These are phyloP conservation scores for Porites australiensis DNA, from an alignment of 64 coral and sea anemone species.

Conservation along the genomic window DNA sequence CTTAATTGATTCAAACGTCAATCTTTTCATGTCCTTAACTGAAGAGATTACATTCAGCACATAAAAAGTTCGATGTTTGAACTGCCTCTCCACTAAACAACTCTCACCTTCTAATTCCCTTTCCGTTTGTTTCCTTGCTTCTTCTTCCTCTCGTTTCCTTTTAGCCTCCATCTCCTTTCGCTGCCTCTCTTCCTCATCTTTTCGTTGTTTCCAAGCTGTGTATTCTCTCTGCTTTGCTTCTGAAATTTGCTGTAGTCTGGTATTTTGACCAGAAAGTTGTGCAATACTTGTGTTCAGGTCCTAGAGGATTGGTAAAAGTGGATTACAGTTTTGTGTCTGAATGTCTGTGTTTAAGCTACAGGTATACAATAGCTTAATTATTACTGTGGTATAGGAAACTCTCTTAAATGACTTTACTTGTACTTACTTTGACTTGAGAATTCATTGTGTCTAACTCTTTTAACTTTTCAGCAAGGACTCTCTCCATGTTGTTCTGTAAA, in stretches of 20 bases:
- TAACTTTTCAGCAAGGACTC: slow-evolving; percentile 73
- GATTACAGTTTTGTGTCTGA: too few relatives aligned
- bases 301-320: slow-evolving; percentile 11
- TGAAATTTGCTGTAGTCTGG: slow-evolving; percentile 80
- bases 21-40: too few relatives aligned
- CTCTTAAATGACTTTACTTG: too few relatives aligned
- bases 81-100: neutral
- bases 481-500: slow-evolving; percentile 77
- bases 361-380: too few relatives aligned
- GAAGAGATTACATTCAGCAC: too few relatives aligned
- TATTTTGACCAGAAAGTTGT: slow-evolving; percentile 84
- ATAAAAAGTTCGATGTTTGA: too few relatives aligned
- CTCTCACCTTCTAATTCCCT: slow-evolving; percentile 89
- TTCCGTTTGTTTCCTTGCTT: slow-evolving; percentile 90
- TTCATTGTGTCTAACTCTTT: slow-evolving; percentile 87
- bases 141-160: slow-evolving; percentile 89
- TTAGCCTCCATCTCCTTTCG: slow-evolving; percentile 74
- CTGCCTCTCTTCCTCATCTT: slow-evolving; percentile 87
- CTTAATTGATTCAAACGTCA: too few relatives aligned
- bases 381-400: too few relatives aligned
- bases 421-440: slow-evolving; percentile 73
- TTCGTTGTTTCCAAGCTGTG: slow-evolving; percentile 79
- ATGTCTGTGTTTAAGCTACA: too few relatives aligned
- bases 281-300: slow-evolving; percentile 73
- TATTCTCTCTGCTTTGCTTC: slow-evolving; percentile 94